Base-by-base conservation (phyloP, 1,140 invertebrate species). In the Penaeus japonicus region DNA sequence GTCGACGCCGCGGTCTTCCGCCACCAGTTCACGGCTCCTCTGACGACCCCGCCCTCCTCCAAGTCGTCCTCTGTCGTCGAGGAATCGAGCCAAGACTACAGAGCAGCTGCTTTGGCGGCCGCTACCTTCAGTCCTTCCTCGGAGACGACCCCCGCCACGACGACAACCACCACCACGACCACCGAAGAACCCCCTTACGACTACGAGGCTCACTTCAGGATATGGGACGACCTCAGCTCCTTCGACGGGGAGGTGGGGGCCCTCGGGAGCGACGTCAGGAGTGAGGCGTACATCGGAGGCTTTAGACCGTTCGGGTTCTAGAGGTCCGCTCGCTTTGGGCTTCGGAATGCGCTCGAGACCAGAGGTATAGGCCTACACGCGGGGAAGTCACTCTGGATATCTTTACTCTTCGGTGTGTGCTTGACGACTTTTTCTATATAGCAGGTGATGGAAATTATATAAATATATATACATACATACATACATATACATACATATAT, bases 241-340 rank as follows among this genome's bases (percentile, higher is more conserved):
- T 87, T 87, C 47, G 85, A 27, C 10, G 85, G 77, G 30, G 77
- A 87, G 24, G 17, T 73, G 77, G 85, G 32, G 22, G 18, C 55
- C 27, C 27, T 55, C 18, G 85, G 77, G 24, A 27, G 85, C 15
- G 77, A 81, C 10, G n/a, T 59, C 2, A 27, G 62, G 39, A 77
- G 57, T 3, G 59, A 39, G 35, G 47, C 10, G 17, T 85, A 85
- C 32, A 54, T 85, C 5, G 55, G 22, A 27, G 78, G 85, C 27
- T 87, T 81, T 62, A 87, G 85, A 47, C 85, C 85, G 0, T 53
- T 54, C n/a, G 85, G 78, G 3, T 87, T 87, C 57, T 87, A 73
- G 79, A 32, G 22, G 22, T 7, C 35, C 24, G 70, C 47, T 47
- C 47, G 47, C 10, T 15, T 47, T 47, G 47, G 47, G 47, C 47